Evolutionary conservation across 2,888 invertebrate genomes (phyloP).

Genomic region (Sepiola atlantica): DNA sequence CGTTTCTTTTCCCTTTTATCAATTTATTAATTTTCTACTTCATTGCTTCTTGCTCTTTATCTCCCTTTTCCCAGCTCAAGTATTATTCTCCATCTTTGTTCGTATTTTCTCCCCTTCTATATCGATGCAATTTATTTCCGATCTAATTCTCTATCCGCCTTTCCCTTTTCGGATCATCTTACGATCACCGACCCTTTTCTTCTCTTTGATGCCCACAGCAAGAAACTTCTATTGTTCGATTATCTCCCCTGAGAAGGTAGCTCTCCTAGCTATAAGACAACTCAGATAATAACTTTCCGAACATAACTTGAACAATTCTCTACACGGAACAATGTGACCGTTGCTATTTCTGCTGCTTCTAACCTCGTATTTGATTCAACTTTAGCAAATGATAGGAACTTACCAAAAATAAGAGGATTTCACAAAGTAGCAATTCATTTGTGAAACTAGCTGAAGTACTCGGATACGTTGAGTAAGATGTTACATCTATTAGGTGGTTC

Average conservation of each 20-base stretch:
- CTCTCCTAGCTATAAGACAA: neutral
- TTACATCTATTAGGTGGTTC: no score
- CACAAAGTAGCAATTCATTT: neutral
- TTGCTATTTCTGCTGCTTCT: neutral
- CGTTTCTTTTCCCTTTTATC: neutral
- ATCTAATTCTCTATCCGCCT: neutral
- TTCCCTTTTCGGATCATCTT: neutral
- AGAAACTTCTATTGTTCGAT: neutral
- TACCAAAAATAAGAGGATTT: neutral
- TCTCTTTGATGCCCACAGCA: neutral
- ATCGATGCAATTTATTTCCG: neutral
- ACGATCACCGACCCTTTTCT: neutral
- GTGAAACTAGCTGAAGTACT: neutral
- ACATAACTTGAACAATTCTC: neutral
- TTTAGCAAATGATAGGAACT: neutral
- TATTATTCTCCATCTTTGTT: neutral
- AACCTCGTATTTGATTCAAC: neutral
- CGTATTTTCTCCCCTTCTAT: neutral
- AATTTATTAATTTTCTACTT: neutral
- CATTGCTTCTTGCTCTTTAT: neutral
- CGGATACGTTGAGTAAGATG: no score
- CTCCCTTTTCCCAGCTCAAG: no score
- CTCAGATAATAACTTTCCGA: neutral
- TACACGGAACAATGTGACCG: neutral
- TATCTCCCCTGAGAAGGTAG: slow-evolving; percentile 8